Percentiles rank a stretch among this genome's conserved stretches.
These are phyloP conservation scores for Sminthurides aquaticus DNA, from an alignment of 2,888 invertebrate species.

Conservation along the genomic window DNA sequence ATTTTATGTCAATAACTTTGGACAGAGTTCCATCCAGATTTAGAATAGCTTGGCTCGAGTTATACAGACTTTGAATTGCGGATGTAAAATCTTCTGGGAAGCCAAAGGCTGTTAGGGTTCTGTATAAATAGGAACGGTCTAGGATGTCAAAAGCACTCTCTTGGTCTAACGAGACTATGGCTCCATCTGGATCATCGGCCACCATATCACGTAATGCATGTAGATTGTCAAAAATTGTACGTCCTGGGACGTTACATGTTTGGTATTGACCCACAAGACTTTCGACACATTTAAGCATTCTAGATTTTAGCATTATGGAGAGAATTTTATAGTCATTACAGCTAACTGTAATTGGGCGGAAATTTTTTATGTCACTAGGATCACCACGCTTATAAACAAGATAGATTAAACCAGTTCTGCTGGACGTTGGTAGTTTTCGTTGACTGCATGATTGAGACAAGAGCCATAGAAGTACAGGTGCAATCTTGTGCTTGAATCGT, in stretches of 20 bases:
- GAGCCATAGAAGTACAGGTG: not conserved
- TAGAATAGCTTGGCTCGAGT: no score
- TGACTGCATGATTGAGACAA: not conserved
- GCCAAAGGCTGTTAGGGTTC: no score
- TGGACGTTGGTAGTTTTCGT: not conserved
- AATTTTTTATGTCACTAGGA: constrained; percentile 7
- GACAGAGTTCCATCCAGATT: no score
- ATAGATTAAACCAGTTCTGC: not conserved
- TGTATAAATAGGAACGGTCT: no score
- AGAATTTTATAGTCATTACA: constrained; percentile 9
- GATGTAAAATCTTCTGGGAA: no score
- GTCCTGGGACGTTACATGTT: constrained; percentile 6
- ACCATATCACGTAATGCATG: constrained; percentile 1
- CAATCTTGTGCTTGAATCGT: not conserved
- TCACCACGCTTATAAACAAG: constrained; percentile 10
- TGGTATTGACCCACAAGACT: constrained; percentile 9
- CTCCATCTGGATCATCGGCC: not conserved
- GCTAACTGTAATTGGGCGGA: constrained; percentile 10
- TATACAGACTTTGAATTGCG: no score
- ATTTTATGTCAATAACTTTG: no score
- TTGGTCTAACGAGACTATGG: constrained; percentile 5
- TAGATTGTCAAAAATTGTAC: constrained; percentile 11
- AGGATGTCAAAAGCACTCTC: constrained; percentile 9
- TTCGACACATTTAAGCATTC: not conserved
- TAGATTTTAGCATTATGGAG: not conserved